Conservation (phyloP, 64 coral and sea anemone species). For the Actinia tenebrosa region DNA sequence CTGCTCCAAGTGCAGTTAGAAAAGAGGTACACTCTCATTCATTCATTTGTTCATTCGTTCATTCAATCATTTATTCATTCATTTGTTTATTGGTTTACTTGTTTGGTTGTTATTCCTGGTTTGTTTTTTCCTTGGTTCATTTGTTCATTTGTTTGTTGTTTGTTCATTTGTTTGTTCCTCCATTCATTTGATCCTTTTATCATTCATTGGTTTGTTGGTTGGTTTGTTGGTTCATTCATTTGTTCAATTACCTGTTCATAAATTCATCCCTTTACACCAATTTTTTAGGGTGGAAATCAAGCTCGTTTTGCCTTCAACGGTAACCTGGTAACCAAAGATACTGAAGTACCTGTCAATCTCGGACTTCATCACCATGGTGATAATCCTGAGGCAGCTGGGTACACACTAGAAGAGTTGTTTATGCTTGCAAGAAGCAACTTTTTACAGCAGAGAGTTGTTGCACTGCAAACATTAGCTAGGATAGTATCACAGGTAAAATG, state of each 20-base stretch:
- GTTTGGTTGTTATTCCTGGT: neutral
- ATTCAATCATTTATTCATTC: neutral
- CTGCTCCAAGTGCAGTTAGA: slow-evolving; percentile 58
- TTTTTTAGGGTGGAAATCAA: slow-evolving; percentile 28
- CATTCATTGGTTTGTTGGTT: neutral
- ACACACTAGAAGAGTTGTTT: slow-evolving; percentile 86
- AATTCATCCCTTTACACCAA: neutral
- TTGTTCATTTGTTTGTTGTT: neutral
- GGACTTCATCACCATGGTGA: slow-evolving; percentile 96
- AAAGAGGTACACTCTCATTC: slow-evolving; percentile 37
- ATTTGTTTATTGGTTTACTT: neutral
- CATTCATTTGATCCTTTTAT: neutral
- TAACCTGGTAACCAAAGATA: slow-evolving; percentile 46
- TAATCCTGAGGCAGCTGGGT: slow-evolving; percentile 78
- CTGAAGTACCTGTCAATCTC: slow-evolving; percentile 68
- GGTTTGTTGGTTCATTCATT: neutral
- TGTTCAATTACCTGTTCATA: too few species aligned
- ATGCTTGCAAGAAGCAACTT: slow-evolving; percentile 91
- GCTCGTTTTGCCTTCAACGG: slow-evolving; percentile 95
- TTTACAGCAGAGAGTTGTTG: slow-evolving; percentile 91
- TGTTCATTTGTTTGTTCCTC: neutral
- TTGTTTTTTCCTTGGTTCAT: too few species aligned
- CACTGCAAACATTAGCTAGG: slow-evolving; percentile 75
- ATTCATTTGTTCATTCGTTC: neutral
- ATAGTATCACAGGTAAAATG: slow-evolving; percentile 71